These are phyloP conservation scores for Drosophila subsilvestris DNA, from an alignment of 2,888 invertebrate species.

Conservation along the genomic window DNA sequence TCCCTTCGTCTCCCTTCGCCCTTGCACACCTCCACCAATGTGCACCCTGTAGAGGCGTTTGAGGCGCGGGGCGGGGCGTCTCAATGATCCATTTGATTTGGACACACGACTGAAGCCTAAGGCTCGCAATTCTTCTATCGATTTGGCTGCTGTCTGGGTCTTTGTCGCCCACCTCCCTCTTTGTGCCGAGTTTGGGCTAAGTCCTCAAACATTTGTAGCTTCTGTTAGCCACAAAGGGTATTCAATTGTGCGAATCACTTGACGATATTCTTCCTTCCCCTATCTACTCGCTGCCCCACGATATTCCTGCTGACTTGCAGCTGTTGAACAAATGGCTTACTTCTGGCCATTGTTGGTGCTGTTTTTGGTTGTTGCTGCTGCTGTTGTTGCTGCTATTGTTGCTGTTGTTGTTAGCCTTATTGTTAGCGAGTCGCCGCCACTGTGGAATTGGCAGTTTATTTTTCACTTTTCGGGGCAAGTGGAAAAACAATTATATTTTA, in stretches of 20 bases:
- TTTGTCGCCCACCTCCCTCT: too few species aligned
- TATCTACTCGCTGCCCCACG: background rate
- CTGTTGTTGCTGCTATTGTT: conserved; percentile 31
- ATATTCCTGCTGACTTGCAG: conserved; percentile 74
- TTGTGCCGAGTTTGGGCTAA: too few species aligned
- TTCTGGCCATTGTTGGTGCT: conserved; percentile 51
- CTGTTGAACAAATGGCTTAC: conserved; percentile 79
- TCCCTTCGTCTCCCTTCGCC: background rate
- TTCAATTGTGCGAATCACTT: too few species aligned
- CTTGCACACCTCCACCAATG: background rate
- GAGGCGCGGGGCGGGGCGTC: too few species aligned
- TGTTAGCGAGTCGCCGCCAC: conserved; percentile 70
- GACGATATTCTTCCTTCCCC: background rate
- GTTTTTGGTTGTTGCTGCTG: conserved; percentile 25
- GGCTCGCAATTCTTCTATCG: too few species aligned
- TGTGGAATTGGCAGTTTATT: conserved; percentile 76
- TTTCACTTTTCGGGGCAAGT: conserved; percentile 63
- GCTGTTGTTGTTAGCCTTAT: conserved; percentile 51
- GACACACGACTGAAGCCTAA: background rate
- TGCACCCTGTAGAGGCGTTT: conserved; percentile 1
- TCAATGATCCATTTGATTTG: background rate
- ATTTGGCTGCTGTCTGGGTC: too few species aligned
- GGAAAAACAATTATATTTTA: conserved; percentile 73
- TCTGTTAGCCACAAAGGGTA: too few species aligned
- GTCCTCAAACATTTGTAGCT: too few species aligned